phyloP scores from a whole-genome alignment of 2,888 invertebrate genomes.

The Noctua janthe region DNA sequence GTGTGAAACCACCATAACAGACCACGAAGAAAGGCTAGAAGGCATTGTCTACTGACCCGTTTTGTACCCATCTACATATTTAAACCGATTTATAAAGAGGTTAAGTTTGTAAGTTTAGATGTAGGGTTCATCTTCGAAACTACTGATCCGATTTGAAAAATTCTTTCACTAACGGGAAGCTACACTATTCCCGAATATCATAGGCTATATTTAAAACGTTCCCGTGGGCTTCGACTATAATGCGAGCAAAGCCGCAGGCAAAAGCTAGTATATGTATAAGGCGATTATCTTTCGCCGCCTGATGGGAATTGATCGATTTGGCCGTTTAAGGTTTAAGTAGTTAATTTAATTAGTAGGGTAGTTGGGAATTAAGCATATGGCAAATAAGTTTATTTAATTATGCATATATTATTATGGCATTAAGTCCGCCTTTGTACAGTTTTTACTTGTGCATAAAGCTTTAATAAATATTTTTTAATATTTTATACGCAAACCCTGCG shows the following conservation, averaged over 20 bases:
- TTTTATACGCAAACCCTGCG: too few relatives aligned
- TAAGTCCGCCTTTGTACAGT: too few relatives aligned
- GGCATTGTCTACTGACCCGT: slow-evolving; percentile 54
- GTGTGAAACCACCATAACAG: slow-evolving; percentile 30
- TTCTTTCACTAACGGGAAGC: not conserved
- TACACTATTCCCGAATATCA: not conserved
- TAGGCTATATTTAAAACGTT: not conserved
- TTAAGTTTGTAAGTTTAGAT: not conserved
- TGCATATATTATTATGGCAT: too few relatives aligned
- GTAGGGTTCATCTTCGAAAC: not conserved
- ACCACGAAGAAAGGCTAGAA: slow-evolving; percentile 25
- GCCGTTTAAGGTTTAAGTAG: slow-evolving; percentile 7
- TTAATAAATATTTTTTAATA: too few relatives aligned
- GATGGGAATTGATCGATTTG: slow-evolving; percentile 26
- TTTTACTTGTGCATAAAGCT: too few relatives aligned
- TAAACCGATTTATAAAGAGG: slow-evolving; percentile 14
- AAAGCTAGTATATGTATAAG: slow-evolving; percentile 13
- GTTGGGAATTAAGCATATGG: not conserved
- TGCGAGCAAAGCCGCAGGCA: not conserved
- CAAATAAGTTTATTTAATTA: too few relatives aligned
- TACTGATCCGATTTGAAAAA: not conserved
- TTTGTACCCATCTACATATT: slow-evolving; percentile 26
- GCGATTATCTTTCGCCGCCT: slow-evolving; percentile 33
- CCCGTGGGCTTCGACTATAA: not conserved
- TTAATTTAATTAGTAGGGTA: slow-evolving; percentile 50